phyloP scores from a whole-genome alignment of 2,888 invertebrate genomes.

The Perizoma affinitatum region DNA sequence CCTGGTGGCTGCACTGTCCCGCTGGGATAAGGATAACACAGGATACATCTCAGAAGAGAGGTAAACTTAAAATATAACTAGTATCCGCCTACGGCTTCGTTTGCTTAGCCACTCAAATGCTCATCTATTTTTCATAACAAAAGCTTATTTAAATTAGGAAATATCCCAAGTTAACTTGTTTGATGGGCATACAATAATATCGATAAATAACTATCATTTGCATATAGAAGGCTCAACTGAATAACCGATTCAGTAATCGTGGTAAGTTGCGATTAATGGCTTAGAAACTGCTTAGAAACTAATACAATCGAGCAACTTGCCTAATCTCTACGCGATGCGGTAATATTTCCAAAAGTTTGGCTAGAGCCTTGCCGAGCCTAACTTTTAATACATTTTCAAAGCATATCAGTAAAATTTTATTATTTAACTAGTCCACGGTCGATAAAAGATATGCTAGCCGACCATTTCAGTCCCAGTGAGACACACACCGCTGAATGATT shows the following conservation, averaged over 20 bases:
- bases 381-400: no score
- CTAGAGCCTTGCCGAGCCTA: not conserved
- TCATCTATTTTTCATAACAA: not conserved
- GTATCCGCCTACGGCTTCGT: not conserved
- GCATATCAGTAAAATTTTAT: no score
- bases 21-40: slow-evolving; percentile 86
- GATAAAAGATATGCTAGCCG: no score
- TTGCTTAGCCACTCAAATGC: not conserved
- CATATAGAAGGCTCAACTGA: slow-evolving; percentile 1
- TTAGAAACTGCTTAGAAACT: slow-evolving; percentile 53
- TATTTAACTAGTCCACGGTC: no score
- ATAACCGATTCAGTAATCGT: slow-evolving; percentile 18
- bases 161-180: no score
- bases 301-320: slow-evolving; percentile 64
- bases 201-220: no score
- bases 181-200: no score
- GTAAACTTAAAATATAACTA: slow-evolving; percentile 53
- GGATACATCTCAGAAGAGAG: slow-evolving; percentile 86
- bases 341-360: slow-evolving; percentile 50
- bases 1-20: slow-evolving; percentile 84
- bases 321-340: slow-evolving; percentile 64
- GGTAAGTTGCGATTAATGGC: slow-evolving; percentile 39
- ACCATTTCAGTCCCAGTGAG: no score
- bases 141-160: no score
- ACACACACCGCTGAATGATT: no score